Evolutionary conservation across 2,113 vertebrate species (phyloP), one percentile per base, ranked within the genome.

Genomic region (Setophaga coronata): DNA sequence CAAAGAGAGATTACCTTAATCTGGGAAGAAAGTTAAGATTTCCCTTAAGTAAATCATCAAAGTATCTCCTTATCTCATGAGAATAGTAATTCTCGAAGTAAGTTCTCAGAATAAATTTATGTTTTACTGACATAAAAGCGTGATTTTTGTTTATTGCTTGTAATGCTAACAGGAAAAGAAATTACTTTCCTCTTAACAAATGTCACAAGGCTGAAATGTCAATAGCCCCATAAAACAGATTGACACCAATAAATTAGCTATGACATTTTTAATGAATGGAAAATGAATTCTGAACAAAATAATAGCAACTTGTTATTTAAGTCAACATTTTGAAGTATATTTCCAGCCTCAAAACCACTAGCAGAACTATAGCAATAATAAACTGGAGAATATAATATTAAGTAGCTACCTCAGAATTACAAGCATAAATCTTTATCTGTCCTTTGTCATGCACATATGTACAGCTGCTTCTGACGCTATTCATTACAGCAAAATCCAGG

Each of bases 331-430:
- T 74, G 25, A 94, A 93, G n/a, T 56, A 12, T 26, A 88, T 83
- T 95, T 80, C 33, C 29, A 38, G 33, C n/a, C 40, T 14, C 45
- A 60, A 71, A 96, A 71, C 9, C 14, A 70, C 38, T 36, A 61
- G 4, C 23, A 86, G 21, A 72, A 86, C 15, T 38, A n/a, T 2
- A 45, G 33, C 66, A 87, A 25, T 33, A 87, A 86, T 81, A 89
- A 95, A 87, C 34, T 18, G 3, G 64, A 88, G 74, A 93, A 40
- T 7, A 53, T 18, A 84, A 36, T 33, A 82, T 42, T 56, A 90
- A 78, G 43, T 19, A 73, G 14, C 29, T 92, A 76, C 43, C 70
- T 64, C 57, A 95, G 89, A 96, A 96, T 93, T 94, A 95, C 50
- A 93, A 91, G 61, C 73, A 58, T 42, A 94, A 25, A 65, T 66